phyloP scores from a whole-genome alignment of 2,797 vertebrate genomes.

The Takifugu ocellatus region DNA sequence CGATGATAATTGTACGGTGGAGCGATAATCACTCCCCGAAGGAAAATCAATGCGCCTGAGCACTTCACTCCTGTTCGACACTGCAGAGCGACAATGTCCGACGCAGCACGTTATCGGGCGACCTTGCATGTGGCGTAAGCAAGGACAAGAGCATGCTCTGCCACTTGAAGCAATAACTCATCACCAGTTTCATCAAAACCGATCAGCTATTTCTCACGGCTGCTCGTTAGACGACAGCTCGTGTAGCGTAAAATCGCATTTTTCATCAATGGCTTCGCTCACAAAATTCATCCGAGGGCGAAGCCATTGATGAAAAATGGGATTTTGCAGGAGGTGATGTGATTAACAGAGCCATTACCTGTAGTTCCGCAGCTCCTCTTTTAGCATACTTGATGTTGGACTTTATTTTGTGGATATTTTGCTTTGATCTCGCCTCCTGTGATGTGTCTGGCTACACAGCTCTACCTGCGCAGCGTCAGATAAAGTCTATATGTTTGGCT shows the following conservation, averaged over 20 bases:
- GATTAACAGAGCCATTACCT: neutral
- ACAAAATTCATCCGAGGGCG: neutral
- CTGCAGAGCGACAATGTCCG: constrained; percentile 47
- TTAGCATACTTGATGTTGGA: too few species aligned
- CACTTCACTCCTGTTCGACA: constrained; percentile 44
- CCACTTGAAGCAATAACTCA: constrained; percentile 1
- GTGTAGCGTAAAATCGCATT: neutral
- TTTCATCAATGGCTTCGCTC: neutral
- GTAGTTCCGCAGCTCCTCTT: too few species aligned
- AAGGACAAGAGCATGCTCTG: constrained; percentile 24
- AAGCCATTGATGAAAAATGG: too few species aligned
- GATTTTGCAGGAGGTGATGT: neutral
- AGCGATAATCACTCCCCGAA: constrained; percentile 48
- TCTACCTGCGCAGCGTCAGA: too few species aligned
- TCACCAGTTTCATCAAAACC: constrained; percentile 11
- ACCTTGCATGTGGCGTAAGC: constrained; percentile 37
- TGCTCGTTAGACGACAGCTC: neutral
- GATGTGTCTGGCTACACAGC: too few species aligned
- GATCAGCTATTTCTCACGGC: constrained; percentile 1
- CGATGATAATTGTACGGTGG: constrained; percentile 44
- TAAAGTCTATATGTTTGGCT: too few species aligned
- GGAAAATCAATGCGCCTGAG: constrained; percentile 56
- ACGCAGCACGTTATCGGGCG: constrained; percentile 44
- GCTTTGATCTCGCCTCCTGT: too few species aligned
- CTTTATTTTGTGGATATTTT: too few species aligned